Base-by-base conservation (phyloP, 2,888 invertebrate species). In the Geotrupes spiniger region DNA sequence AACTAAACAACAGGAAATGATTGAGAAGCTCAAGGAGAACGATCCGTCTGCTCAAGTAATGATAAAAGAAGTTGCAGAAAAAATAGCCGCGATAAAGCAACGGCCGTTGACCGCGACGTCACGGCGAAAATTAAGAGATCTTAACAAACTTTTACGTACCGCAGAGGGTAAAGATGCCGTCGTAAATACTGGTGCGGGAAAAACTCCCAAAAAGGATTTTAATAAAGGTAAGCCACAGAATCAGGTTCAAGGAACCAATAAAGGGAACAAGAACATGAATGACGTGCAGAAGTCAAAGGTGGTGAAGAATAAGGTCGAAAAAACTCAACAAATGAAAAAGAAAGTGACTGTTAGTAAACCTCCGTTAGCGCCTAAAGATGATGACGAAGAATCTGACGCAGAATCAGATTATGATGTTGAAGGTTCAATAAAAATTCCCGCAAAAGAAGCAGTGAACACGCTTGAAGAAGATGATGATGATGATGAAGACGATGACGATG, bases 341-440 rank as follows among this genome's bases (percentile, higher is more conserved):
- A 28, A 51, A 39, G 25, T 46, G 42, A 17, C 27, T 6, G 10
- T 12, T 25, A 28, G 8, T 9, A 21, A 48, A 49, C 21, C 31
- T 36, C 36, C 26, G 27, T 12, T 42, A 15, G 38, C 31, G n/a
- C 8, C 12, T 28, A 31, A 31, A 8, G 21, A 48, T 36, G 27
- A 16, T n/a, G 26, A 33, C 40, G 38, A 50, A 28, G 26, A 39
- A n/a, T 40, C 37, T 11, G 49, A 49, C 25, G 49, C 49, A n/a
- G 53, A 53, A 33, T 45, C 50, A 3, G 57, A 56, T 40, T 45
- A 53, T 25, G 53, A 58, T 29, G 49, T 43, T 8, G 56, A 59
- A 42, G 36, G 14, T 21, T 21, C 21, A 21, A 4, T 21, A 36
- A 49, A 14, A 53, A 44, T 11, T 43, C 46, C 26, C 52, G 47